phyloP scores from a whole-genome alignment of 2,888 invertebrate species.

The Chouioia cunea region DNA sequence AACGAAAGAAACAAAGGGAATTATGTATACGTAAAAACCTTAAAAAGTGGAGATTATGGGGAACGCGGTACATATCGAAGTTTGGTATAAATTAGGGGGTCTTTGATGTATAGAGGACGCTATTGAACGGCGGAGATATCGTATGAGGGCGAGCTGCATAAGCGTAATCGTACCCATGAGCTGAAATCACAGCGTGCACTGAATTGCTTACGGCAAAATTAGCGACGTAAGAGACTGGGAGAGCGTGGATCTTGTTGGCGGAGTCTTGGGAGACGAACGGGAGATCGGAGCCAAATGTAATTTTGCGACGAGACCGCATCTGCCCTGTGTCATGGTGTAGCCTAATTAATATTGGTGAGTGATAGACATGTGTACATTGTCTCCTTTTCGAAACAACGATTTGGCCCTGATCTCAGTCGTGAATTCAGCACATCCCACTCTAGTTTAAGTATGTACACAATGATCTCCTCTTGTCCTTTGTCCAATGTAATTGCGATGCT shows the following conservation, averaged over 20 bases:
- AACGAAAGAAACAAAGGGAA: too few relatives aligned
- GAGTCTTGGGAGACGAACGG: not conserved
- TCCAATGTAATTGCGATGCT: too few relatives aligned
- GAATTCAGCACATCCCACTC: too few relatives aligned
- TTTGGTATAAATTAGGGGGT: too few relatives aligned
- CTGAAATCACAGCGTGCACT: slow-evolving; percentile 10
- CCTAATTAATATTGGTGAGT: slow-evolving; percentile 22
- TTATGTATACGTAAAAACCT: not conserved
- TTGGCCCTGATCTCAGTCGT: too few relatives aligned
- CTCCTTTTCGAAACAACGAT: too few relatives aligned
- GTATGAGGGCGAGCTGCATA: too few relatives aligned
- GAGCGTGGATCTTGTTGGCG: not conserved
- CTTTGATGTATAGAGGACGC: too few relatives aligned
- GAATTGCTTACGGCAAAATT: slow-evolving; percentile 25
- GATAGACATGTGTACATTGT: not conserved
- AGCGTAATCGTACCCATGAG: not conserved
- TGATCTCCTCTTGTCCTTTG: too few relatives aligned
- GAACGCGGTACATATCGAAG: not conserved
- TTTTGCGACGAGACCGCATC: not conserved
- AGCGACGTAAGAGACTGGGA: slow-evolving; percentile 4
- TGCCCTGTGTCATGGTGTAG: not conserved
- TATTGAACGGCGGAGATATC: too few relatives aligned
- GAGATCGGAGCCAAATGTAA: not conserved
- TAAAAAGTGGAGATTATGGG: not conserved
- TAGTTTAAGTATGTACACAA: too few relatives aligned